Evolutionary conservation across 2,888 invertebrate genomes (phyloP), one percentile per base, ranked within the genome.

Genomic region (Pocota personata): DNA sequence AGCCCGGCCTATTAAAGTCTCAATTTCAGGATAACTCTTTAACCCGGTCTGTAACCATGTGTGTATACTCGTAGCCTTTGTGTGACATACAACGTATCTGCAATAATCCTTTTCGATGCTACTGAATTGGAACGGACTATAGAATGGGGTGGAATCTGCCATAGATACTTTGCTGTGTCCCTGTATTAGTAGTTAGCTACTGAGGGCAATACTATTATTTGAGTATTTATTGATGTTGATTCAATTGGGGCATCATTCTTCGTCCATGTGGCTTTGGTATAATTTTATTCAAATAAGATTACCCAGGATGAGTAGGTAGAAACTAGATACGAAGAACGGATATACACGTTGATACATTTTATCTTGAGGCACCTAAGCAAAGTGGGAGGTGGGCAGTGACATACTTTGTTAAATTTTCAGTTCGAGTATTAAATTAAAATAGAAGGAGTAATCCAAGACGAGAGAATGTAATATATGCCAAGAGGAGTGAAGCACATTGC

Each of bases 221-320:
- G 62, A 55, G 67, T 83, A 79, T 78, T 83, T 83, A 83, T 83
- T 83, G 78, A 79, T 72, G 83, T 83, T 73, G 83, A 83, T 78
- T 83, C 79, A 78, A 83, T 83, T 78, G 67, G 73, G 72, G 46
- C 67, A 79, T 73, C 72, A 67, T 72, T 78, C 66, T 67, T 67
- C 82, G 58, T 78, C 35, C 35, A 60, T 52, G 37, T 62, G 58
- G 67, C 50, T 73, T 67, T 35, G 66, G 52, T 32, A 62, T 48
- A 37, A 55, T 73, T 73, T 73, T 67, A 83, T 83, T 83, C 62
- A 83, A 83, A 83, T 83, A 62, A 83, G 79, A 79, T 73, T 73
- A 66, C 57, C 21, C 55, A 32, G 55, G 19, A 60, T 32, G 46
- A 57, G 24, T 35, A 21, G 40, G 27, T 35, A 43, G 35, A 37